Evolutionary conservation across 2,888 invertebrate species (phyloP), one percentile per base, ranked within the genome.

Genomic region (Anagyrus pseudococci): DNA sequence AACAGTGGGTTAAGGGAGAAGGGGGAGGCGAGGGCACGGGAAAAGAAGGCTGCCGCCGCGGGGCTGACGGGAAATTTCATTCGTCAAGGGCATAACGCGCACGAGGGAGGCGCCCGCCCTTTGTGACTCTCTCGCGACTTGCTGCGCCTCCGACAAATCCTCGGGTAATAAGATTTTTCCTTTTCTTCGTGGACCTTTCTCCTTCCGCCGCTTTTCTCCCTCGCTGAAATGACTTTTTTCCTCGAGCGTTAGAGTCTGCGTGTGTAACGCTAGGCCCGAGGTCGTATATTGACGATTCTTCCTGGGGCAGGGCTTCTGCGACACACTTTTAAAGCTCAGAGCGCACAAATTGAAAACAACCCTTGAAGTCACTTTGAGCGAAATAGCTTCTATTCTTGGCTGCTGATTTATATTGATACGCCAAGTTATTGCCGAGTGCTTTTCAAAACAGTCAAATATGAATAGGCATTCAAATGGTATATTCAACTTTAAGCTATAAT

Each of bases 111-210:
- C 1, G 19, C 8, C 10, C 20, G 25, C 15, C 52, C 52, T 54
- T 54, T 54, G 48, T 48, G 41, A 7, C 29, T 29, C 10, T 29
- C 10, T 4, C 33, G 56, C 46, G 48, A 29, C 41, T 33, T 56
- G 10, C 29, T 29, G 6, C 29, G 29, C 20, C 29, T 48, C 37
- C 46, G 56, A 50, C 46, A 62, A 62, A 58, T 62, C 57, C 53
- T 53, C 48, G 48, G 57, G 53, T 62, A 62, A 62, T 62, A 62
- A 62, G 62, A 58, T 62, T 58, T 58, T 57, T 53, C 50, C 47
- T n/a, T n/a, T 47, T 40, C 52, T 41, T 56, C 62, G 23, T 37
- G 57, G 48, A 46, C 40, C 40, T 41, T 41, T 26, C 26, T 46
- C 44, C 44, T 29, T 10, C 29, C n/a, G n/a, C n/a, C n/a, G n/a